Percentiles rank a stretch among this genome's conserved stretches.
These are phyloP conservation scores for Erpornis zantholeuca DNA, from an alignment of 2,113 vertebrate species.

Conservation along the genomic window DNA sequence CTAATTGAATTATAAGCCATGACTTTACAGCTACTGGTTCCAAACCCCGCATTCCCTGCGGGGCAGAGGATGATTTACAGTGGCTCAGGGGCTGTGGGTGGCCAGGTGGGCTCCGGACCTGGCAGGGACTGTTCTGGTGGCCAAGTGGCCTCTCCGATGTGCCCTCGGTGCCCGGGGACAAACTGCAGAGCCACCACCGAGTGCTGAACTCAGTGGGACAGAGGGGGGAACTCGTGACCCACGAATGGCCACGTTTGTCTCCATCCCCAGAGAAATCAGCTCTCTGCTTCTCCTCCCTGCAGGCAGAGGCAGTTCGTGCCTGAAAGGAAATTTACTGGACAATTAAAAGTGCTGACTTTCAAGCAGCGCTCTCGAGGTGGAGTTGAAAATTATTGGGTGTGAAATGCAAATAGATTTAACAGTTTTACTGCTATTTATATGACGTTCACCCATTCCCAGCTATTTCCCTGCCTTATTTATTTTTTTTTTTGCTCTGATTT, in stretches of 20 bases:
- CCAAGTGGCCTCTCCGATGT: not conserved
- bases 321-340: conserved; percentile 56
- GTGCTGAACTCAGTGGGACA: not conserved
- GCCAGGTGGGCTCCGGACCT: not conserved
- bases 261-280: not conserved
- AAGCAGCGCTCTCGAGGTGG: conserved; percentile 58
- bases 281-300: conserved; percentile 42
- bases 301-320: conserved; percentile 4
- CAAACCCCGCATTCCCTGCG: not conserved
- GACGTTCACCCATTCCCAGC: conserved; percentile 30
- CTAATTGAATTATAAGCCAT: conserved; percentile 53
- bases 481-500: not conserved
- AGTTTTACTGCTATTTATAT: conserved; percentile 64
- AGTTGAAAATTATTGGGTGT: conserved; percentile 70
- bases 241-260: not conserved
- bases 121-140: not conserved
- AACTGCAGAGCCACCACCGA: not conserved
- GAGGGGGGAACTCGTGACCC: not conserved
- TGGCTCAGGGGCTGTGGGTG: no score
- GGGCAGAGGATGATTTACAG: not conserved
- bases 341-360: conserved; percentile 69
- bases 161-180: not conserved
- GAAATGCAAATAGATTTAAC: conserved; percentile 75
- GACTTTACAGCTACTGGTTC: not conserved
- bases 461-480: not conserved